These are phyloP conservation scores for Drosophila baimaii DNA, from an alignment of 1,140 invertebrate species.

Conservation along the genomic window DNA sequence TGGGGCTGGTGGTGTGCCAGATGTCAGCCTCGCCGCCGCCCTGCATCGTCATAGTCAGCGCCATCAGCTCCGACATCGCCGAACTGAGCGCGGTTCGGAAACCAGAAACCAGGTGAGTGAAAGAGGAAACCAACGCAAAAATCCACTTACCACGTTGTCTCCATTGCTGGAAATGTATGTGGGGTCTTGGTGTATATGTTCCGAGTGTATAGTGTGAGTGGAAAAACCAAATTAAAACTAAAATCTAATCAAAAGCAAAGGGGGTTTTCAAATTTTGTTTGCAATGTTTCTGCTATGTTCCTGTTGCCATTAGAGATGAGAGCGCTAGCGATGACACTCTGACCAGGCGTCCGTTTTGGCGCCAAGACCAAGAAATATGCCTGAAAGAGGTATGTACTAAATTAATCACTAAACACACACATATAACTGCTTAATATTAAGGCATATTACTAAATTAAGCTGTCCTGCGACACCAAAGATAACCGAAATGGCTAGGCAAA, in stretches of 20 bases:
- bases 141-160: conserved; percentile 6
- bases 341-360: neutral
- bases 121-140: neutral
- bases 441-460: neutral
- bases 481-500: neutral
- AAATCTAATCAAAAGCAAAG: conserved; percentile 1
- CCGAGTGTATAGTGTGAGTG: neutral
- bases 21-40: conserved; percentile 18
- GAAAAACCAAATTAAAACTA: conserved; percentile 4
- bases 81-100: neutral
- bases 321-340: conserved; percentile 19
- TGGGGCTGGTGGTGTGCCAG: neutral
- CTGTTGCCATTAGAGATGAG: conserved; percentile 40
- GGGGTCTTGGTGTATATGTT: neutral
- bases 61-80: conserved; percentile 9
- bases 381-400: rapidly evolving
- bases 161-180: conserved; percentile 1
- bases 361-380: neutral
- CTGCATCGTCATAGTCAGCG: conserved; percentile 9
- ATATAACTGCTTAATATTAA: too few relatives aligned
- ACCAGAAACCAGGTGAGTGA: neutral
- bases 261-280: conserved; percentile 1
- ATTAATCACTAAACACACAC: neutral
- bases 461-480: neutral
- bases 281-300: conserved; percentile 24